These are phyloP conservation scores for Capra hircus DNA, from an alignment of 2,113 vertebrate species.

Conservation along the genomic window DNA sequence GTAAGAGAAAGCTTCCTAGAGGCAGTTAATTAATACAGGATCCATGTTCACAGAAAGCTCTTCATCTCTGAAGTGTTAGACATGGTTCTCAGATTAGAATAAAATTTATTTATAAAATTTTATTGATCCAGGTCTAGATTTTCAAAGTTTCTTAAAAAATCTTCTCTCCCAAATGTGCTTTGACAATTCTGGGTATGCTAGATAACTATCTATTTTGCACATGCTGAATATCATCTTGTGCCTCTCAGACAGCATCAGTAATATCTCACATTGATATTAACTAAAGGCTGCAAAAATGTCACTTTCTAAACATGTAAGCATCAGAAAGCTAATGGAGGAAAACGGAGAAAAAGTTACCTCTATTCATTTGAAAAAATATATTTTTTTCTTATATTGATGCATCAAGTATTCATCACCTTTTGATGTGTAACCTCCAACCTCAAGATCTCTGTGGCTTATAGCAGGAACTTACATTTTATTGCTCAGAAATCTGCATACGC, in stretches of 20 bases:
- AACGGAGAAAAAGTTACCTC: not conserved
- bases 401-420: not conserved
- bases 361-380: not conserved
- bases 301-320: not conserved
- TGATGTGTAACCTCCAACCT: not conserved
- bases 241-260: not conserved
- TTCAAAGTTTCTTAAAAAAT: not conserved
- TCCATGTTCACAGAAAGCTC: not conserved
- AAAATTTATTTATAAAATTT: conserved; percentile 34
- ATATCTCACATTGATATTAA: not conserved
- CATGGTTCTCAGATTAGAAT: not conserved
- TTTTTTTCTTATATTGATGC: not conserved
- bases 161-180: conserved; percentile 7
- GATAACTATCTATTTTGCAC: not conserved
- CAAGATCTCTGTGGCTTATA: not conserved
- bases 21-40: not conserved
- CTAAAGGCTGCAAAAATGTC: conserved; percentile 11
- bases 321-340: not conserved
- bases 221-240: not conserved
- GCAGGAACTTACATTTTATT: not conserved
- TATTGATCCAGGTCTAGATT: not conserved
- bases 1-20: not conserved
- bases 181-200: not conserved
- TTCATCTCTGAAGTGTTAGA: not conserved
- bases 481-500: not conserved